Base-by-base conservation (phyloP, 2,888 invertebrate genomes). In the Abscondita cerata region DNA sequence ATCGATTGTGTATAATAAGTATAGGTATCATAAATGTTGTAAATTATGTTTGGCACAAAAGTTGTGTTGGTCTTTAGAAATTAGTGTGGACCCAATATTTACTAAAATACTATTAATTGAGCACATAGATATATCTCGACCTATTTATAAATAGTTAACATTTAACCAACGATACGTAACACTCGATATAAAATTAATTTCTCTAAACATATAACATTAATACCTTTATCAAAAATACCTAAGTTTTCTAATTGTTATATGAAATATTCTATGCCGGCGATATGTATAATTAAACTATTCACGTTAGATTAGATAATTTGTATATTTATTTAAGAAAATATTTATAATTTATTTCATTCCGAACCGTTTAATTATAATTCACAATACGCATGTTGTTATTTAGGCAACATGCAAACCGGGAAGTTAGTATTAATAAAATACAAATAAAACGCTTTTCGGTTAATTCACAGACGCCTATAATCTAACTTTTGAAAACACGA, bases 191-290 rank as follows among this genome's bases (percentile, higher is more conserved):
- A 40, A 59, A 59, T 41, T 40, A 33, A 55, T 54, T 52, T 59
- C 59, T 65, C 53, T 61, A 62, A 59, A 65, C 62, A 62, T 65
- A 52, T 33, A 56, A 65, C 59, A 59, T 55, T 40, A 62, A 65
- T 65, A 65, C 55, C 55, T 34, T 41, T 62, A 62, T 65, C 65
- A 62, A 65, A 65, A 65, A 65, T 65, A 65, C 65, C n/a, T 65
- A 65, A 59, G 36, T 59, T 59, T 52, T 65, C 44, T 59, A 58
- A 54, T 57, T 47, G 58, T 44, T 48, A 52, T 51, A 52, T 18
- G 19, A 11, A n/a, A 11, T 44, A 40, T 52, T 55, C 38, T 18
- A 9, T 25, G 6, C 2, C 25, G 15, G 1, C 59, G 63, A 63
- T 63, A 63, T 63, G 63, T 63, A 31, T 50, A 50, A 52, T 52